Evolutionary conservation across 2,797 vertebrate species (phyloP).

Genomic region (Malacoraja senta): DNA sequence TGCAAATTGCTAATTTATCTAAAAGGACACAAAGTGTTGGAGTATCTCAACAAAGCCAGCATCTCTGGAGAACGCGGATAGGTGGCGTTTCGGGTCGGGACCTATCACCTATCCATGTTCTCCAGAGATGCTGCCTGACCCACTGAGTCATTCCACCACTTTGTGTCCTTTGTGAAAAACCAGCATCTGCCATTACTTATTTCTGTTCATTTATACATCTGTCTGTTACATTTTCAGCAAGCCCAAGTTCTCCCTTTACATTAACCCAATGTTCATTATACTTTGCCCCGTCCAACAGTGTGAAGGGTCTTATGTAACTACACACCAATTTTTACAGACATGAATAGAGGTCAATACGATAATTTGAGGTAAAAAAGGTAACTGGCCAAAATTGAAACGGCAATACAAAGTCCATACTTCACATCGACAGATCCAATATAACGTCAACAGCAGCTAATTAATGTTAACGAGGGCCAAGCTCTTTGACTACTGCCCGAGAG

Average conservation of each 20-base stretch:
- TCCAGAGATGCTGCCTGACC: no score
- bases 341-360: background rate
- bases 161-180: no score
- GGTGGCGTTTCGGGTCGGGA: no score
- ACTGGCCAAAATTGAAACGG: background rate
- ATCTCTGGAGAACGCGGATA: no score
- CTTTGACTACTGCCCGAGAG: background rate
- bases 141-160: no score
- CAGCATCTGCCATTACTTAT: no score
- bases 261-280: background rate
- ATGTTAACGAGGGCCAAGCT: background rate
- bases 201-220: background rate
- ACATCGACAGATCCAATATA: no score
- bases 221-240: background rate
- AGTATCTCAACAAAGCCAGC: no score
- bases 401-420: background rate
- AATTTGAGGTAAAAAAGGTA: background rate
- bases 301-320: background rate
- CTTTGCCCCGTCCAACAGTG: background rate
- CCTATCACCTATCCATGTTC: no score
- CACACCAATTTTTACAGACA: background rate
- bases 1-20: background rate
- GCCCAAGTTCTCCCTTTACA: background rate
- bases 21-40: no score
- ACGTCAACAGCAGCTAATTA: background rate